Percentiles rank a stretch among this genome's conserved stretches.
Conservation (phyloP, 2,888 invertebrate genomes). For the Pemphredon lugubris region DNA sequence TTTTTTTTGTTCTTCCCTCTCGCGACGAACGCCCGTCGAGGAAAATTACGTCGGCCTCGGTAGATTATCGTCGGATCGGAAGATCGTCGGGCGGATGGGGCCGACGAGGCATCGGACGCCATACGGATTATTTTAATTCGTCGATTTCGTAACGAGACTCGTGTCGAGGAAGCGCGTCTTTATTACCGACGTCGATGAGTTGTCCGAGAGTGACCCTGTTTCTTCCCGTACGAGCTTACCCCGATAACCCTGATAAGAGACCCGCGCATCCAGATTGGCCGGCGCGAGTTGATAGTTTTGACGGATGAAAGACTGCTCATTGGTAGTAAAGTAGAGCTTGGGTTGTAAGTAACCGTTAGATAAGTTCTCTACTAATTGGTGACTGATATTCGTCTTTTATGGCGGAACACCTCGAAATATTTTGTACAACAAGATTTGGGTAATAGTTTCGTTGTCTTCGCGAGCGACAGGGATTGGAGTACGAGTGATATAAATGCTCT, state of each 20-base stretch:
- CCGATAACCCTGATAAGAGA: constrained; percentile 52
- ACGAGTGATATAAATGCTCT: too few species aligned
- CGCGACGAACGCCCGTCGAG: too few species aligned
- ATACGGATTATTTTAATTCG: constrained; percentile 18
- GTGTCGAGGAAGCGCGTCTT: constrained; percentile 19
- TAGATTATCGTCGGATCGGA: too few species aligned
- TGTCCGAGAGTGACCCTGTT: constrained; percentile 25
- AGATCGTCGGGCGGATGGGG: background rate
- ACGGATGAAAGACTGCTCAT: constrained; percentile 35
- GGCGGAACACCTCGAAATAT: constrained; percentile 18
- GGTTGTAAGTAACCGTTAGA: constrained; percentile 33
- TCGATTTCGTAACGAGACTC: too few species aligned
- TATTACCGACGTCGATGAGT: constrained; percentile 2
- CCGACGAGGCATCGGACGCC: background rate
- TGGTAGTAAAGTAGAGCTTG: constrained; percentile 7
- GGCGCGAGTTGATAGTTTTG: constrained; percentile 35
- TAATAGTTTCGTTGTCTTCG: too few species aligned
- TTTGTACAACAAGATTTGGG: constrained; percentile 31
- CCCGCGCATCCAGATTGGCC: constrained; percentile 25
- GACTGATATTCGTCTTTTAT: constrained; percentile 18
- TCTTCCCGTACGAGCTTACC: constrained; percentile 5
- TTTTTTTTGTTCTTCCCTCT: background rate
- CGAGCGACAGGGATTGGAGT: too few species aligned
- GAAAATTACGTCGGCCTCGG: too few species aligned
- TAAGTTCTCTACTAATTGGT: constrained; percentile 53